Conservation (phyloP, 2,113 vertebrate species). For the Gasterosteus aculeatus region DNA sequence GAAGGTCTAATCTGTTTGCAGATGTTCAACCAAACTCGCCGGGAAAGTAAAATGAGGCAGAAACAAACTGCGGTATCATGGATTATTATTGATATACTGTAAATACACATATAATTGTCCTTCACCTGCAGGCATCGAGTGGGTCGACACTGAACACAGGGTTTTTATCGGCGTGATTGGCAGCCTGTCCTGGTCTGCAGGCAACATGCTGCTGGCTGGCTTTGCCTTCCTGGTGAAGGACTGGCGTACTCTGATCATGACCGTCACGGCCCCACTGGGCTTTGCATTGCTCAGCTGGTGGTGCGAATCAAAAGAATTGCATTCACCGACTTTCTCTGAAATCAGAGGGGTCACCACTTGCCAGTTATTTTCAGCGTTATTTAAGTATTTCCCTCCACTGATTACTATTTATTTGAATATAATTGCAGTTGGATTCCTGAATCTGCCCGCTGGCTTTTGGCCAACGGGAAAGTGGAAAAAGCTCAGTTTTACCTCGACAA, state of each 20-base stretch:
- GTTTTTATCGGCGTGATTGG: constrained; percentile 67
- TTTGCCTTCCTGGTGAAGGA: constrained; percentile 69
- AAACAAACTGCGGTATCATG: not conserved
- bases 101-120: rapidly evolving
- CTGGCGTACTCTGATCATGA: constrained; percentile 72
- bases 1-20: not conserved
- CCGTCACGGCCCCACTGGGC: constrained; percentile 68
- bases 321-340: not conserved
- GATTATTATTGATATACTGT: not conserved
- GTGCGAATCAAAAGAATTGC: constrained; percentile 15
- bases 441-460: constrained; percentile 90
- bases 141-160: constrained; percentile 75
- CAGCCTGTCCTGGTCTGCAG: constrained; percentile 72
- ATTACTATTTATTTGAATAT: not conserved
- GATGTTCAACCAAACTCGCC: not conserved
- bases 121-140: constrained; percentile 72
- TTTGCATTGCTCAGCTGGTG: constrained; percentile 75
- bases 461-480: constrained; percentile 77
- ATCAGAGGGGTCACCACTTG: not conserved
- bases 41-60: not conserved
- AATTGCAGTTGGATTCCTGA: constrained; percentile 88
- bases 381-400: not conserved
- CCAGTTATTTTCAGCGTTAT: not conserved
- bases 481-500: constrained; percentile 83
- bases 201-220: constrained; percentile 76